A percentile compares a stretch with the other conserved stretches of the same genome.
Evolutionary conservation across 2,797 vertebrate species (phyloP).

Genomic region (Limosa lapponica): DNA sequence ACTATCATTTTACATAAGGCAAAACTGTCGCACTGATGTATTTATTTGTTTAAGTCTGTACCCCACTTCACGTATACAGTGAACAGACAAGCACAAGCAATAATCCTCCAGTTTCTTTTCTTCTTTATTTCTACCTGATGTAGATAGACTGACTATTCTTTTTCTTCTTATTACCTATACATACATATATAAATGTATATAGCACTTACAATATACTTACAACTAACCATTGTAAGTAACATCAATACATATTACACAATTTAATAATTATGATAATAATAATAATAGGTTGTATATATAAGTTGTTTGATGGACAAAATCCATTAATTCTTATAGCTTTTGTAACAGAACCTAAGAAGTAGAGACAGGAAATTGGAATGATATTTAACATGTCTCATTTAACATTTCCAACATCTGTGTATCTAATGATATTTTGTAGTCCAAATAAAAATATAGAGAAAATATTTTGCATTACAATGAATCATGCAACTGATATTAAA

Average conservation of each 20-base stretch:
- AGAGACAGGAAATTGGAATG: not conserved
- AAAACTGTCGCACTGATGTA: not conserved
- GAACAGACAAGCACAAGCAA: not conserved
- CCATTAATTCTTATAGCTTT: not conserved
- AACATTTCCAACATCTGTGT: not conserved
- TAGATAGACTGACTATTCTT: not conserved
- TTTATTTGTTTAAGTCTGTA: not conserved
- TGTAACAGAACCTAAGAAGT: not conserved
- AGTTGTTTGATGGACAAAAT: not conserved
- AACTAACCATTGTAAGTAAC: not conserved
- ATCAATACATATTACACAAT: not conserved
- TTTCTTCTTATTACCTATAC: not conserved
- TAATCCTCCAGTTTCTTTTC: not conserved
- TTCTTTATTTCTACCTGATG: not conserved
- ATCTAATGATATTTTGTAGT: not conserved
- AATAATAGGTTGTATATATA: not conserved
- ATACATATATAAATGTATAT: not conserved
- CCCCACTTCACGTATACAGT: not conserved
- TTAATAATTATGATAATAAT: not conserved
- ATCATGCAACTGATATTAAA: not conserved
- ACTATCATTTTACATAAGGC: not conserved
- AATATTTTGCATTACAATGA: not conserved
- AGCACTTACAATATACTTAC: not conserved
- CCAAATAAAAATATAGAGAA: not conserved
- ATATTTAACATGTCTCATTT: not conserved